Conservation (phyloP, 2,888 invertebrate species). For the Noctua janthe region DNA sequence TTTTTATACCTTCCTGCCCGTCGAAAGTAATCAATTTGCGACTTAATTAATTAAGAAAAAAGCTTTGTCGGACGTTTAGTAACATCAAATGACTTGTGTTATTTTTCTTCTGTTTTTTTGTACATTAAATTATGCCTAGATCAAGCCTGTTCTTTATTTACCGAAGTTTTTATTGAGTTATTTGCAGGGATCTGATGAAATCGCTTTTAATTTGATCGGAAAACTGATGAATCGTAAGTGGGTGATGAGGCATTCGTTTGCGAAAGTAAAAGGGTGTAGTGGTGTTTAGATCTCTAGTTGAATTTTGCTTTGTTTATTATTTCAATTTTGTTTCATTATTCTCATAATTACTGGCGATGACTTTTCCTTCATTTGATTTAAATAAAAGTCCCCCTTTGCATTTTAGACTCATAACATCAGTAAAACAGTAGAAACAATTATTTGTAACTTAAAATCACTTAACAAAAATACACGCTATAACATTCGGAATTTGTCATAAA, state of each 20-base stretch:
- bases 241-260: slow-evolving; percentile 22
- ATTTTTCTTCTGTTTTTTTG: slow-evolving; percentile 60
- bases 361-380: neutral
- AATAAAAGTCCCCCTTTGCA: neutral
- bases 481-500: slow-evolving; percentile 43
- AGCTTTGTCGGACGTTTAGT: slow-evolving; percentile 74
- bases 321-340: neutral
- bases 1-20: slow-evolving; percentile 88
- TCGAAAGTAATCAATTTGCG: slow-evolving; percentile 90
- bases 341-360: neutral
- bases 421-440: neutral
- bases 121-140: slow-evolving; percentile 59
- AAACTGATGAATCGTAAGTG: slow-evolving; percentile 41
- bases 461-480: slow-evolving; percentile 4
- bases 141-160: slow-evolving; percentile 38
- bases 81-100: slow-evolving; percentile 70
- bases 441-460: neutral
- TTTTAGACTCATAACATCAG: neutral
- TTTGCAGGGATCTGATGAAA: slow-evolving; percentile 37
- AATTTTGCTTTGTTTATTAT: slow-evolving; percentile 15
- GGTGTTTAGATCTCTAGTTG: slow-evolving; percentile 5
- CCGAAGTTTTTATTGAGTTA: slow-evolving; percentile 31
- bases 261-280: slow-evolving; percentile 18
- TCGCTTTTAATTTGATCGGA: slow-evolving; percentile 33
- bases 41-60: slow-evolving; percentile 90